Base-by-base conservation (phyloP, 2,113 vertebrate genomes). In the Amphilophus citrinellus region DNA sequence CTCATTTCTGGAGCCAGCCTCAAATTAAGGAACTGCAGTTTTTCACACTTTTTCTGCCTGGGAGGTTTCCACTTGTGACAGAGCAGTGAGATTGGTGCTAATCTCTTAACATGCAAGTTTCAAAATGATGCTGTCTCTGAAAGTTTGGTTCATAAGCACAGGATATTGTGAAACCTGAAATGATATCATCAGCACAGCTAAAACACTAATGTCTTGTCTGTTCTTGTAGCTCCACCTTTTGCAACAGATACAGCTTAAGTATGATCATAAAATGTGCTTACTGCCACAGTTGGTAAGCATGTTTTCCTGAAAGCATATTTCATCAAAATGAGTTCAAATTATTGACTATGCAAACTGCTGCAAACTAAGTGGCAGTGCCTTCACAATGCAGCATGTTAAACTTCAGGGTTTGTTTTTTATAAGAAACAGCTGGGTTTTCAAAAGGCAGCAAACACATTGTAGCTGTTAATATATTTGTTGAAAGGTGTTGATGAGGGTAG, bases 211-310 rank as follows among this genome's bases (percentile, higher is more conserved):
- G 35, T 78, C 87, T 76, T 89, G 89, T 87, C 85, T 85, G 80
- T 76, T 94, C 91, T 85, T 92, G 93, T 59, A 75, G 39, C 47
- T 56, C 53, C 59, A 62, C 47, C 47, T 76, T 79, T 58, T 85
- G 57, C 66, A 37, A 5, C 20, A 30, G 75, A 61, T 83, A 2
- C 58, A 20, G 3, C 24, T 42, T 57, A 37, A 59, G 30, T 78
- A 24, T 50, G n/a, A 75, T 22, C 86, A 5, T 22, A 80, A 71
- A 65, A 32, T 42, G 20, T 82, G 17, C 20, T 57, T 53, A 47
- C 7, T 22, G 1, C 13, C 6, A 1, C n/a, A 50, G 2, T 39
- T 47, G 10, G 18, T 10, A 10, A 56, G 22, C 2, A 13, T 2
- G 14, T 27, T 56, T n/a, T 22, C 47, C 47, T 42, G 3, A 24